These are phyloP conservation scores for Theonella swinhoei DNA, from an alignment of 37 sponge, comb jelly and placozoan genomes.

Conservation along the genomic window DNA sequence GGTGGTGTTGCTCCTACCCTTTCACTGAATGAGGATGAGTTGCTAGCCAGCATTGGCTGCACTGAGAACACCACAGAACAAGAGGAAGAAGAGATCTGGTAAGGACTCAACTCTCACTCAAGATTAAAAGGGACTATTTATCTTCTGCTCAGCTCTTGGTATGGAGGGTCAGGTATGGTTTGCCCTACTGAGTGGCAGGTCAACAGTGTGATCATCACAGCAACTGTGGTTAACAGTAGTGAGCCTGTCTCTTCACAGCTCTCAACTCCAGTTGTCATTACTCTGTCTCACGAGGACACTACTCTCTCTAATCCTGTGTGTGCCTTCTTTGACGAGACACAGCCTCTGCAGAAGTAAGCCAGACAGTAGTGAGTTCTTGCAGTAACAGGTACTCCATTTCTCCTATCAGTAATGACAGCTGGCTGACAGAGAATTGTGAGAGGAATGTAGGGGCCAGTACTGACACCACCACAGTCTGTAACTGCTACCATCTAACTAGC, in stretches of 20 bases:
- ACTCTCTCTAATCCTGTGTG: constrained; percentile 4
- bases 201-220: constrained; percentile 61
- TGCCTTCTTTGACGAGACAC: constrained; percentile 29
- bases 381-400: neutral
- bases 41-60: neutral
- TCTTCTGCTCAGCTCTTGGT: neutral
- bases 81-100: constrained; percentile 44
- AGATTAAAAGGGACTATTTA: neutral
- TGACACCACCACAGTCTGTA: constrained; percentile 49
- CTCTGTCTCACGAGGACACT: constrained; percentile 41
- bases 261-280: constrained; percentile 45
- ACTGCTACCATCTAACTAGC: constrained; percentile 76
- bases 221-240: constrained; percentile 14
- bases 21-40: neutral
- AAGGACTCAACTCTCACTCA: neutral
- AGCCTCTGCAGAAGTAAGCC: neutral
- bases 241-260: constrained; percentile 34
- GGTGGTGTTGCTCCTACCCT: constrained; percentile 9
- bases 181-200: constrained; percentile 43
- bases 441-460: neutral
- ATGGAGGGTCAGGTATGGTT: neutral
- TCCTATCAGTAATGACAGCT: constrained; percentile 2
- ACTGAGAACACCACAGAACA: neutral
- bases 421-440: constrained; percentile 25
- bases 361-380: neutral